A percentile compares a stretch with the other conserved stretches of the same genome.
These are phyloP conservation scores for Tyto alba DNA, from an alignment of 2,113 vertebrate genomes.

Conservation along the genomic window DNA sequence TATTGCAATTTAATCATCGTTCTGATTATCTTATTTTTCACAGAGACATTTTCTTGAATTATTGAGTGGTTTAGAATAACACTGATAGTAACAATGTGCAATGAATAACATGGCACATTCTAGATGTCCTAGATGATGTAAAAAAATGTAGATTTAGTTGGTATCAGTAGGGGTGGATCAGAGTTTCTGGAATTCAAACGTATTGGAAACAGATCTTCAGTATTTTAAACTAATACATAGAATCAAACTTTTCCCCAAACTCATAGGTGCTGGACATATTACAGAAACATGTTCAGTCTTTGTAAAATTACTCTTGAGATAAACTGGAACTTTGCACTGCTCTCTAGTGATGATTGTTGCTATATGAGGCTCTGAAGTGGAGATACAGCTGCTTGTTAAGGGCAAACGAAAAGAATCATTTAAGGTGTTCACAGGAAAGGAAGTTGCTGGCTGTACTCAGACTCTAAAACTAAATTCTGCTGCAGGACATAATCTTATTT, in stretches of 20 bases:
- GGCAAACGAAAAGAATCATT: not conserved
- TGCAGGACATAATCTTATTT: not conserved
- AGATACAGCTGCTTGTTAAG: not conserved
- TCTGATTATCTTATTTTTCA: not conserved
- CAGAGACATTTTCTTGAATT: not conserved
- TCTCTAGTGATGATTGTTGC: not conserved
- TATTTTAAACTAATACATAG: not conserved
- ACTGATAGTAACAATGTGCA: not conserved
- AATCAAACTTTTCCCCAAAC: not conserved
- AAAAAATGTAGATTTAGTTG: not conserved
- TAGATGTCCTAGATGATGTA: not conserved
- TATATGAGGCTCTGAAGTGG: not conserved
- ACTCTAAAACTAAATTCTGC: conserved; percentile 9
- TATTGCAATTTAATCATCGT: not conserved
- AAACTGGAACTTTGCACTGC: not conserved
- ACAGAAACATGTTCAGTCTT: not conserved
- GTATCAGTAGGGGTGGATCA: not conserved
- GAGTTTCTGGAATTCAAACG: not conserved
- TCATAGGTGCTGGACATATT: not conserved
- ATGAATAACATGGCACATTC: not conserved
- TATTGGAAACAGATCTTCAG: not conserved
- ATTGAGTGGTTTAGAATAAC: not conserved
- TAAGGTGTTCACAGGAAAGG: not conserved
- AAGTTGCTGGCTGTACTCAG: not conserved
- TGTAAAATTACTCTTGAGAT: not conserved